phyloP scores from a whole-genome alignment of 2,797 vertebrate species.

The Urocyon cinereoargenteus region DNA sequence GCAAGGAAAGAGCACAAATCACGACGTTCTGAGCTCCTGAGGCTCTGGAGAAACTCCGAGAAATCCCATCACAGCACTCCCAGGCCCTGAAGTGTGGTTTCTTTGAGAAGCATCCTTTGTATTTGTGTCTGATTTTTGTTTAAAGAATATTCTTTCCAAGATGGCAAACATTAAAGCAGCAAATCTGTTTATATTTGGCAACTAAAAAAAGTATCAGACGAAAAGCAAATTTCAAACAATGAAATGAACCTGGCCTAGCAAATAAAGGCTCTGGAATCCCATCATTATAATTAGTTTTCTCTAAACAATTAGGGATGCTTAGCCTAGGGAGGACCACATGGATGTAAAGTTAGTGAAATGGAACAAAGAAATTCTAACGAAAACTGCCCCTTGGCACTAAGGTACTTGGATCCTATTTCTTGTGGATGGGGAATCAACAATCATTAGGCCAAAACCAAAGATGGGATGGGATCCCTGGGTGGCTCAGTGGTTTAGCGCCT shows the following conservation, averaged over 20 bases:
- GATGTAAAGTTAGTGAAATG: background rate
- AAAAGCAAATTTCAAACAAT: slow-evolving; percentile 69
- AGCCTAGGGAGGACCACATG: background rate
- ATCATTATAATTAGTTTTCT: slow-evolving; percentile 28
- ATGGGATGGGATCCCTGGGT: background rate
- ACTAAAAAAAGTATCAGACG: slow-evolving; percentile 26
- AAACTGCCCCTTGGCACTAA: background rate
- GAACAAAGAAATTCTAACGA: background rate
- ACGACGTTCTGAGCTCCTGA: background rate
- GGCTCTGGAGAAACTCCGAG: background rate
- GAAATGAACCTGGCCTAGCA: slow-evolving; percentile 29
- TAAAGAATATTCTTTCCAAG: slow-evolving; percentile 69
- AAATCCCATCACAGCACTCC: background rate
- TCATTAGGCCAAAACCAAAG: background rate
- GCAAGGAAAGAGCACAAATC: background rate
- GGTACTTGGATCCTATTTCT: background rate
- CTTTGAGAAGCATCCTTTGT: slow-evolving; percentile 65
- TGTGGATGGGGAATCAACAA: background rate
- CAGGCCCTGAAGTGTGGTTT: background rate
- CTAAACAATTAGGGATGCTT: slow-evolving; percentile 37
- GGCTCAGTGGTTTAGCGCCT: too few relatives aligned
- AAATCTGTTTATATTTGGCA: slow-evolving; percentile 74
- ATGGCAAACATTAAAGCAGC: slow-evolving; percentile 57
- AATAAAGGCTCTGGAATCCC: slow-evolving; percentile 30
- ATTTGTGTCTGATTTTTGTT: slow-evolving; percentile 69